A percentile compares a stretch with the other conserved stretches of the same genome.
phyloP scores from a whole-genome alignment of 2,113 vertebrate species.

The Mirza zaza region DNA sequence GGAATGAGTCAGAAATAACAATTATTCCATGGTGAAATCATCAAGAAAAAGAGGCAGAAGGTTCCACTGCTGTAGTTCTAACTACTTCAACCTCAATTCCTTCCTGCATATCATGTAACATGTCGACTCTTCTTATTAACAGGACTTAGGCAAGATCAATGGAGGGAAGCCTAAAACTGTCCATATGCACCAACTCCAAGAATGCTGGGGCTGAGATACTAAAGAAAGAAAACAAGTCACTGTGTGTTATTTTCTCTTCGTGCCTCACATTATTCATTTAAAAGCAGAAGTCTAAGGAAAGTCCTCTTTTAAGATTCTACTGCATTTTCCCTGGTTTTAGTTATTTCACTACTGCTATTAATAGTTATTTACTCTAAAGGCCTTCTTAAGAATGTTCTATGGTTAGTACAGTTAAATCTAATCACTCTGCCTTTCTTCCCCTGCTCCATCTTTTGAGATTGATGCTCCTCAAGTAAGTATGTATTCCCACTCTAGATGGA shows the following conservation, averaged over 20 bases:
- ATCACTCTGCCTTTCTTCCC: neutral
- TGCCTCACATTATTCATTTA: neutral
- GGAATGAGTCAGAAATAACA: neutral
- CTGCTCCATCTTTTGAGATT: neutral
- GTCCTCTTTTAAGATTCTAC: neutral
- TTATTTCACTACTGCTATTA: neutral
- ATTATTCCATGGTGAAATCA: neutral
- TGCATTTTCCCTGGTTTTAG: neutral
- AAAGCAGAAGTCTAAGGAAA: neutral
- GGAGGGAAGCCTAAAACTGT: neutral
- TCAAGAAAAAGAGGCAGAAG: neutral
- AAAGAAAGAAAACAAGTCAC: neutral
- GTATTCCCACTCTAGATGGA: neutral
- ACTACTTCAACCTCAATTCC: neutral
- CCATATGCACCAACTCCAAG: neutral
- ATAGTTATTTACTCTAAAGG: neutral
- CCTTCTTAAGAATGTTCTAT: slow-evolving; percentile 7
- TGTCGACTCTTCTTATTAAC: neutral
- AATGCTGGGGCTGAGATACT: neutral
- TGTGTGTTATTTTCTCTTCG: neutral
- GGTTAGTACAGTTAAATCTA: neutral
- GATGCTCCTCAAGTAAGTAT: neutral
- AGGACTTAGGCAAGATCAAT: neutral
- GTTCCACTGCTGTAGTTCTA: neutral
- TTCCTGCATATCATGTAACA: neutral